Percentiles rank a stretch among this genome's conserved stretches.
These are phyloP conservation scores for Chaetodon trifasciatus DNA, from an alignment of 2,797 vertebrate species.

Conservation along the genomic window DNA sequence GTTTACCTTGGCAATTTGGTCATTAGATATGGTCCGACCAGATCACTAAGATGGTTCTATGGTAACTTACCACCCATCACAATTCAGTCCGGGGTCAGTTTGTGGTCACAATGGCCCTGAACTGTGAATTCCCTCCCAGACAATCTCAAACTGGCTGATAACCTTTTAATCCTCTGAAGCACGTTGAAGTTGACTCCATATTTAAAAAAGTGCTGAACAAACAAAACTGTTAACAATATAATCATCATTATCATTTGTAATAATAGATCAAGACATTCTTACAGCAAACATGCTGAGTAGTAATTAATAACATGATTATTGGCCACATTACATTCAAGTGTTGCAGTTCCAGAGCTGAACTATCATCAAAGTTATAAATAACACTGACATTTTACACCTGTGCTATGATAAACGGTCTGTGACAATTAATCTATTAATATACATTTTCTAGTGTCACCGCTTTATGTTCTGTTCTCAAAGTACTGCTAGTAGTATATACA, in stretches of 20 bases:
- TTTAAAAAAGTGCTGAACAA: neutral
- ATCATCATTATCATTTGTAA: no score
- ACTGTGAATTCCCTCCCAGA: neutral
- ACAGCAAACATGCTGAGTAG: neutral
- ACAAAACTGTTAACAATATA: no score
- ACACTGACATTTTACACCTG: neutral
- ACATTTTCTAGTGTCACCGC: no score
- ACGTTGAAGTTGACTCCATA: neutral
- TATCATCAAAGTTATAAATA: neutral
- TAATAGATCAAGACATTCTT: neutral
- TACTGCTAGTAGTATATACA: neutral
- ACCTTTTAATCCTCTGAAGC: neutral
- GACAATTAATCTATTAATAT: no score
- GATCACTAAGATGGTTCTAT: neutral
- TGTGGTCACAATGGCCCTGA: neutral
- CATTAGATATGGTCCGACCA: neutral
- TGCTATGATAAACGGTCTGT: neutral
- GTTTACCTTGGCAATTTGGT: neutral
- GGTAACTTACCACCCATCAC: neutral
- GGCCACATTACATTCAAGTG: neutral
- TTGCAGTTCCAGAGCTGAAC: neutral
- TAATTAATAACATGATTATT: neutral
- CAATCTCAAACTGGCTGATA: neutral
- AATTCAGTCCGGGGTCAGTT: neutral
- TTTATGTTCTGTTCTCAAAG: no score